These are phyloP conservation scores for Lysandra coridon DNA, from an alignment of 2,888 invertebrate genomes.

Conservation along the genomic window DNA sequence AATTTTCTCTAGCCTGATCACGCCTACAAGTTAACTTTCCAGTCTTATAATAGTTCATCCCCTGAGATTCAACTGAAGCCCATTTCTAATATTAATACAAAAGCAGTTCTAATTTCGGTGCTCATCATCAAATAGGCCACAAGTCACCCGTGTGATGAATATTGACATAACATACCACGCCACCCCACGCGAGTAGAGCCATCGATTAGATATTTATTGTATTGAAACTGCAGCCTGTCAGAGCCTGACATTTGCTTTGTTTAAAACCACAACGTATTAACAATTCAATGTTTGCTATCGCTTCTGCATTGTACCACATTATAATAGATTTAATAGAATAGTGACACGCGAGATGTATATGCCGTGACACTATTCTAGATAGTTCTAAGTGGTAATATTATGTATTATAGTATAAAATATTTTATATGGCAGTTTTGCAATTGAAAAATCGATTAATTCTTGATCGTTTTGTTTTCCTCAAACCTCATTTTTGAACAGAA, in stretches of 20 bases:
- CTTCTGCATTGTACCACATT: conserved; percentile 24
- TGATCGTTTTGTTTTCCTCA: no score
- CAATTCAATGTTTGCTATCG: conserved; percentile 9
- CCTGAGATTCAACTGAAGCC: neutral
- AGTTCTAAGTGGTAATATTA: neutral
- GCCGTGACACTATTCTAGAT: neutral
- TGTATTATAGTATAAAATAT: no score
- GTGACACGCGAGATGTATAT: neutral
- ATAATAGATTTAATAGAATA: conserved; percentile 25
- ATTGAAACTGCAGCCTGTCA: conserved; percentile 28
- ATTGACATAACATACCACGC: conserved; percentile 27
- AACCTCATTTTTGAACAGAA: no score
- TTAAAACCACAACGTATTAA: conserved; percentile 22
- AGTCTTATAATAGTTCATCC: neutral
- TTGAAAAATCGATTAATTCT: no score
- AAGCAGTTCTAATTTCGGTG: conserved; percentile 29
- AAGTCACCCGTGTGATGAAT: conserved; percentile 19
- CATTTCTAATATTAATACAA: neutral
- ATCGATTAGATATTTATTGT: conserved; percentile 30
- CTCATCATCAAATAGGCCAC: neutral
- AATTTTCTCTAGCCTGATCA: neutral
- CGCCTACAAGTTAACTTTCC: neutral
- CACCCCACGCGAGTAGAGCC: conserved; percentile 6
- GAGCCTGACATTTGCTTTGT: conserved; percentile 22
- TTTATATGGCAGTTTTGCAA: no score